A percentile compares a stretch with the other conserved stretches of the same genome.
These are phyloP conservation scores for Zele albiditarsus DNA, from an alignment of 2,888 invertebrate genomes.

Conservation along the genomic window DNA sequence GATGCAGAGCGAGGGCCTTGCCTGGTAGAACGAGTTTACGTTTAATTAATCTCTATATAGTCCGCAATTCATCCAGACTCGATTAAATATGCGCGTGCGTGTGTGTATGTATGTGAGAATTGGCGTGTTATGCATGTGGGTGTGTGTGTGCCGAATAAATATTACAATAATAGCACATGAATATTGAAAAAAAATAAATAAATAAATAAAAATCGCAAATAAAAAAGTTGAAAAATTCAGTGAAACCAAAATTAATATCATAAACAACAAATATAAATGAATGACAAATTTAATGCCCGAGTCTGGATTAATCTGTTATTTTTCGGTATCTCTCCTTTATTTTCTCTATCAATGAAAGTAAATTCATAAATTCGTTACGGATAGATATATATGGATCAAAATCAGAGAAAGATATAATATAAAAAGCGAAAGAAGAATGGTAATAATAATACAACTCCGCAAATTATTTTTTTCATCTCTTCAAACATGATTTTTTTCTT, in stretches of 20 bases:
- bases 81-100: constrained; percentile 43
- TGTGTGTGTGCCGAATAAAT: constrained; percentile 24
- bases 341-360: not conserved
- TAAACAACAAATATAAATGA: not conserved
- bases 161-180: constrained; percentile 17
- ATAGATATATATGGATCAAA: not conserved
- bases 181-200: constrained; percentile 6
- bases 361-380: not conserved
- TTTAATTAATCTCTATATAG: constrained; percentile 61
- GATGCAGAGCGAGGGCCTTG: constrained; percentile 82
- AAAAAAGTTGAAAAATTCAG: constrained; percentile 17
- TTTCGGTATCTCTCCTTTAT: not conserved
- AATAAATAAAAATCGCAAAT: too few species aligned
- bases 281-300: not conserved
- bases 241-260: not conserved
- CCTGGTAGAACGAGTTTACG: constrained; percentile 78
- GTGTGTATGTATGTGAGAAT: constrained; percentile 29
- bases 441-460: not conserved
- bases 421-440: constrained; percentile 17
- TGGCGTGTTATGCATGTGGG: not conserved
- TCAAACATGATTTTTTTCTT: constrained; percentile 39
- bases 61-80: constrained; percentile 48
- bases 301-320: constrained; percentile 9
- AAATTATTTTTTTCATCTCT: constrained; percentile 7
- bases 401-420: constrained; percentile 12